Base-by-base conservation (phyloP, 2,113 vertebrate genomes). In the Equus przewalskii region DNA sequence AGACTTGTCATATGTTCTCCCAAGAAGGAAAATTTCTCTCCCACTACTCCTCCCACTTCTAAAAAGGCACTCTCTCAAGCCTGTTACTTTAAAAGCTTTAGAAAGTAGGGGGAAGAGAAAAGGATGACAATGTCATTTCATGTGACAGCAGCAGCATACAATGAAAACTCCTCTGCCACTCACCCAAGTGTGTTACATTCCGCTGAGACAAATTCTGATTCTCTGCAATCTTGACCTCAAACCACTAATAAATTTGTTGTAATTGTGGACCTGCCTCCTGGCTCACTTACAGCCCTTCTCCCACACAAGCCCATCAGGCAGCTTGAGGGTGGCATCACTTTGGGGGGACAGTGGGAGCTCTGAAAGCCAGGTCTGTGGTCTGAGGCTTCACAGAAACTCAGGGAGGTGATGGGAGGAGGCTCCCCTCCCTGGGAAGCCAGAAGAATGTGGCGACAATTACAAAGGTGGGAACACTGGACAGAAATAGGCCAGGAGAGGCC, bases 171-270 rank as follows among this genome's bases (percentile, higher is more conserved):
- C 30, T 94, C 49, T 91, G 80, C 54, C 49, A 60, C 73, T 78
- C 78, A 9, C 30, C 49, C 46, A 6, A 79, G 24, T 41, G 16
- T 65, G 75, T 72, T 89, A 44, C 56, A 19, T 51, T 75, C 51
- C 18, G 13, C 46, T 28, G 49, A 85, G 78, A 69, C 65, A 75
- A 78, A 89, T 58, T 96, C 64, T 60, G 36, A 84, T 65, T 24
- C 79, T 81, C 46, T 22, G 51, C 51, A 18, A 72, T 65, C 60
- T 41, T 79, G 83, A 98, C 82, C 94, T 95, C 78, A 62, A 78
- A 36, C 46, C 41, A 28, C 62, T 81, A 91, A 70, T 54, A 73
- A 96, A 76, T 44, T 24, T 30, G 28, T 54, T 75, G 1, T 22
- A 46, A 94, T 22, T 30, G 19, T 6, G 49, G 54, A 28, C n/a